Conservation (phyloP, 2,113 vertebrate genomes). For the Malurus cyaneus region DNA sequence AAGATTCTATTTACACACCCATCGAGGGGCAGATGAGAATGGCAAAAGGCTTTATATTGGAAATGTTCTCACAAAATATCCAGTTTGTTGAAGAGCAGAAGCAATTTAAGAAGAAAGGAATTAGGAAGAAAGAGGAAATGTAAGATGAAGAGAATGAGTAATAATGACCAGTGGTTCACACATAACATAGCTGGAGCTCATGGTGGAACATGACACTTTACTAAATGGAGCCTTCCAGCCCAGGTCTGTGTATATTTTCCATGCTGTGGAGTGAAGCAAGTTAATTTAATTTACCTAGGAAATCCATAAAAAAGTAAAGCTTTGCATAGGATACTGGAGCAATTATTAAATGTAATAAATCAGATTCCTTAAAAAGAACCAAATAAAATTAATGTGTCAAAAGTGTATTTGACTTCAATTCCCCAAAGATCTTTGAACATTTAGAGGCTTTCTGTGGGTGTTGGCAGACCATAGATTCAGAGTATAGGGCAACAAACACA, state of each 20-base stretch:
- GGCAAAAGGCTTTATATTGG: background rate
- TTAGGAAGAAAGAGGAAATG: background rate
- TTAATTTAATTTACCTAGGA: background rate
- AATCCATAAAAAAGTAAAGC: rapidly evolving
- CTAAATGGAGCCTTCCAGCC: background rate
- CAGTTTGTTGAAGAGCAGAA: background rate
- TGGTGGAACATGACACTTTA: background rate
- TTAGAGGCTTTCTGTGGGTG: background rate
- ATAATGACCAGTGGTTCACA: background rate
- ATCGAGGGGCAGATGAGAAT: background rate
- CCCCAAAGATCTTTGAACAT: background rate
- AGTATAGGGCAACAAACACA: background rate
- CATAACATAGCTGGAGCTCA: background rate
- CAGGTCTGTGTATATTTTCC: background rate
- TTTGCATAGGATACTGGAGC: background rate
- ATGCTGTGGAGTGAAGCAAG: background rate
- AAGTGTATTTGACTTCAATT: background rate
- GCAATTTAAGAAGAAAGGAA: background rate
- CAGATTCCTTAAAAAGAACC: background rate
- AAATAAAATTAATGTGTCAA: background rate
- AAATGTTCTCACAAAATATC: background rate
- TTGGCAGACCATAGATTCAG: background rate
- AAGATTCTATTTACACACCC: background rate
- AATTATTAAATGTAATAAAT: background rate
- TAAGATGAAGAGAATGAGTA: background rate